Conservation (phyloP, 2,797 vertebrate genomes). For the Martes flavigula region DNA sequence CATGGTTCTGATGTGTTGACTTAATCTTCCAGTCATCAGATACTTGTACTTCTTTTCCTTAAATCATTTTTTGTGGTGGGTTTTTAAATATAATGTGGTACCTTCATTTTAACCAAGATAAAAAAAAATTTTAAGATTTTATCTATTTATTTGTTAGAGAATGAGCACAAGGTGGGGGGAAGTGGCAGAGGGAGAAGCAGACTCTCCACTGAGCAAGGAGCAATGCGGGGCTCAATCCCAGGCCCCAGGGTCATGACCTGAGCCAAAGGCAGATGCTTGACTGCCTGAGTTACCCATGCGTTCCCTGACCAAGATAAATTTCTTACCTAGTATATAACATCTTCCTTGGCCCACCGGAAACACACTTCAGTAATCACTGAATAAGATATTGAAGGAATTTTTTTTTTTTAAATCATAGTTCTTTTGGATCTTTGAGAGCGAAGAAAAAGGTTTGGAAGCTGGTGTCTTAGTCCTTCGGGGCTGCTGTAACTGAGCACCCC, state of each 20-base stretch:
- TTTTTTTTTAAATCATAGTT: background rate
- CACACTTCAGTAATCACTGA: background rate
- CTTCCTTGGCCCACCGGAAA: background rate
- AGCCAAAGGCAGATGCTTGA: rapidly evolving
- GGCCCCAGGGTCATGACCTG: background rate
- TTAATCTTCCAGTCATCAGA: background rate
- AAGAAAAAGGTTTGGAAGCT: background rate
- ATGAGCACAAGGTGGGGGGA: background rate
- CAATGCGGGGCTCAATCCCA: rapidly evolving
- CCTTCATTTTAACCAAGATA: background rate
- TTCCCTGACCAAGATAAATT: background rate
- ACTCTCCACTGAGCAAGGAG: background rate
- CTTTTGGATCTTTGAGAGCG: background rate
- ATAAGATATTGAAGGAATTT: background rate
- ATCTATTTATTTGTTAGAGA: background rate
- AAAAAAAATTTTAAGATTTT: background rate
- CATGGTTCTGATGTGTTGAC: rapidly evolving
- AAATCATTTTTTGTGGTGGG: background rate
- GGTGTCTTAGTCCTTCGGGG: background rate
- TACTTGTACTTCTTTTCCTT: background rate
- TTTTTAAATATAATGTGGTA: background rate
- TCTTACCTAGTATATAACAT: background rate
- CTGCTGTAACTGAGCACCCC: background rate
- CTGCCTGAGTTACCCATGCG: background rate
- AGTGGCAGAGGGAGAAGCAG: background rate